Base-by-base conservation (phyloP, 1,140 invertebrate genomes). In the Cecropterus lyciades region DNA sequence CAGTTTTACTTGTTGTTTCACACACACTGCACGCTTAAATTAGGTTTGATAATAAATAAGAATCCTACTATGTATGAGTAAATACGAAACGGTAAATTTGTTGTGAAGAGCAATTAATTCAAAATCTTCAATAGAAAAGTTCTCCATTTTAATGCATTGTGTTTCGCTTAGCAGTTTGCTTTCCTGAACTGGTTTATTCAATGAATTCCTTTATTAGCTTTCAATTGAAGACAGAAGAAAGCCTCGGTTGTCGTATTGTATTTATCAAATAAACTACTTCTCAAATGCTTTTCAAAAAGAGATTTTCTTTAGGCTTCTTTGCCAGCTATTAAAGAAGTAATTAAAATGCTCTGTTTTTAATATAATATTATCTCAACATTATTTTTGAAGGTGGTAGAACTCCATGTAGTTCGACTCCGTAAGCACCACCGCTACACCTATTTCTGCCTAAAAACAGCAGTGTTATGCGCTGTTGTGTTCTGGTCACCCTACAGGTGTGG, bases 131-230 rank as follows among this genome's bases (percentile, higher is more conserved):
- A 89, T 86, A 79, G 80, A 83, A 85, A 87, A 86, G 73, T 87
- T 86, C 74, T 60, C 73, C 74, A 70, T 81, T 83, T 78, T 84
- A n/a, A 87, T 77, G 84, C 75, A 87, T 87, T 89, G 85, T 84
- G 71, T 67, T 75, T 73, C 79, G 77, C 75, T 82, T 80, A 82
- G 83, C 78, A 73, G 80, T 86, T 87, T 85, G 83, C 78, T 86
- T 84, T 83, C 74, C 77, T 82, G 73, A 81, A 72, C 74, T 62
- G 72, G 74, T 72, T 84, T 79, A 79, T 87, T 89, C 77, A 85
- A 80, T 80, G 76, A 87, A 79, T 85, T 80, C 80, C 81, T 83
- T 89, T 89, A 89, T 89, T 86, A 86, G 80, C 72, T 70, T 65
- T 72, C 67, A 71, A 83, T 87, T 78, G 72, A 82, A 79, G 68